Conservation (phyloP, 2,888 invertebrate genomes). For the Agonopterix arenella region DNA sequence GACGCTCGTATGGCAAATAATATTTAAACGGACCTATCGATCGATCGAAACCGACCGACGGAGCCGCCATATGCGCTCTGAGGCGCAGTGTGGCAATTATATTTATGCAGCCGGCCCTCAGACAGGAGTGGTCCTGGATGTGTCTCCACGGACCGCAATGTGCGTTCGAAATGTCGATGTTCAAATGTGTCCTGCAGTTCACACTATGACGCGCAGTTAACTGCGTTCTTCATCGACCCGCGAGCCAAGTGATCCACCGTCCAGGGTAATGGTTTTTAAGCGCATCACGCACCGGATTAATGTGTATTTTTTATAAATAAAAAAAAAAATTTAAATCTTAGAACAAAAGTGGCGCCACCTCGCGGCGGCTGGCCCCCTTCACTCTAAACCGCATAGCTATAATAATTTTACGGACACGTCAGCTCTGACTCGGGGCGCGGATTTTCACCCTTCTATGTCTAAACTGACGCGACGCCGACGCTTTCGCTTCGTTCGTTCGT, state of each 20-base stretch:
- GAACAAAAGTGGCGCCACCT: not conserved
- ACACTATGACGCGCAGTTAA: conserved; percentile 58
- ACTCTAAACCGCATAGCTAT: not conserved
- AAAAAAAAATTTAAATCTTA: not conserved
- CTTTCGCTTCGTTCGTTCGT: not conserved
- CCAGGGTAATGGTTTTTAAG: conserved; percentile 44
- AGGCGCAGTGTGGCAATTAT: conserved; percentile 17
- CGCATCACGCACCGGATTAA: no score
- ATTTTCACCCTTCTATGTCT: not conserved
- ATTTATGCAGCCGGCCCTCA: conserved; percentile 48
- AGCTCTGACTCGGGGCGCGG: not conserved
- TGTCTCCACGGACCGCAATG: conserved; percentile 70
- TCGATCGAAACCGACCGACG: not conserved
- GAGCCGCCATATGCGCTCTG: conserved; percentile 17
- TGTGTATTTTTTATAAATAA: not conserved
- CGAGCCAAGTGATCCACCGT: conserved; percentile 78
- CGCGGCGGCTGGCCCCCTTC: not conserved
- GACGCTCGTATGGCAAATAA: conserved; percentile 2
- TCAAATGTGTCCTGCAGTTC: conserved; percentile 73
- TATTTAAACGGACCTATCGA: conserved; percentile 15
- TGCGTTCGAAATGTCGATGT: conserved; percentile 80
- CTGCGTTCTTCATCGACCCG: conserved; percentile 79
- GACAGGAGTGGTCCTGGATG: conserved; percentile 62
- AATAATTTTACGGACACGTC: not conserved
- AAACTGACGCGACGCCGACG: not conserved